Conservation (phyloP, 2,797 vertebrate species). For the Poecilia wingei region DNA sequence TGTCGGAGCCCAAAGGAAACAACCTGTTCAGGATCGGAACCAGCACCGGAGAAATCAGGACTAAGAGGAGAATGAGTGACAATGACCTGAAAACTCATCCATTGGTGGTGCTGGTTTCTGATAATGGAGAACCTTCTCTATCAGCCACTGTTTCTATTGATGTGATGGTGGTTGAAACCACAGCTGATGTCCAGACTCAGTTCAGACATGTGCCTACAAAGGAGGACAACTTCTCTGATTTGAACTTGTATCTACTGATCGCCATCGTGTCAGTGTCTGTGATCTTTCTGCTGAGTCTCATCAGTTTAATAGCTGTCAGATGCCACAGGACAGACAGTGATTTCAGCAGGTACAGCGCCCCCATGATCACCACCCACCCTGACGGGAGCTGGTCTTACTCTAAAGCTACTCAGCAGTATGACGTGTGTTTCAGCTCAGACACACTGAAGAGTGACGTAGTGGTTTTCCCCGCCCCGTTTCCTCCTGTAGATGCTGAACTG, state of each 20-base stretch:
- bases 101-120: conserved; percentile 68
- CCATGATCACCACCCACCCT: conserved; percentile 69
- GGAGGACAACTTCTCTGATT: conserved; percentile 69
- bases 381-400: conserved; percentile 66
- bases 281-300: conserved; percentile 74
- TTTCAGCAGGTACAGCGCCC: conserved; percentile 68
- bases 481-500: conserved; percentile 49
- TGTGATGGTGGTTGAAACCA: conserved; percentile 69
- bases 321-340: conserved; percentile 66
- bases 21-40: no score
- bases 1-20: no score
- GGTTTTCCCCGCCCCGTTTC: conserved; percentile 45
- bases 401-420: conserved; percentile 61
- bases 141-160: conserved; percentile 76
- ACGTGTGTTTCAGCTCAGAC: conserved; percentile 65
- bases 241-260: conserved; percentile 77
- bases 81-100: conserved; percentile 73
- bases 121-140: conserved; percentile 74
- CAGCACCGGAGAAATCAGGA: conserved; percentile 68
- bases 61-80: conserved; percentile 73
- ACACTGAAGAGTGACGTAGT: conserved; percentile 35
- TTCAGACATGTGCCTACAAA: conserved; percentile 66
- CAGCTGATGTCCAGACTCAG: conserved; percentile 60
- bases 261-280: conserved; percentile 71
- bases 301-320: conserved; percentile 72